Evolutionary conservation across 2,888 invertebrate genomes (phyloP).

Genomic region (Caenorhabditis auriculariae): DNA sequence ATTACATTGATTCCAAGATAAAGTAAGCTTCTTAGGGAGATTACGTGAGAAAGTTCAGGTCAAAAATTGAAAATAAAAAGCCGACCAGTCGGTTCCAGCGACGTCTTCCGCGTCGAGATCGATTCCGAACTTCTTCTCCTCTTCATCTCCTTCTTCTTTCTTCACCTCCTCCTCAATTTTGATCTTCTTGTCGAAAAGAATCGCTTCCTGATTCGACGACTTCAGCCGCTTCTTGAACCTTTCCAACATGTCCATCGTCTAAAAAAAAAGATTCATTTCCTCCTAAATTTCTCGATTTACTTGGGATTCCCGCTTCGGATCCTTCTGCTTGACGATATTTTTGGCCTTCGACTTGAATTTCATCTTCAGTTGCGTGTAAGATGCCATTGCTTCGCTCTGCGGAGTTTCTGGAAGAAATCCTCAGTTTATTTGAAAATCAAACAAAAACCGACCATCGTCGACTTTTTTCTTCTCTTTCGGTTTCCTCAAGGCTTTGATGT

Average conservation of each 20-base stretch:
- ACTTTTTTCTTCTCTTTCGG: constrained; percentile 55
- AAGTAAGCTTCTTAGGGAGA: no score
- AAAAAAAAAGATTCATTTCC: constrained; percentile 26
- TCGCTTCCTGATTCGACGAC: constrained; percentile 63
- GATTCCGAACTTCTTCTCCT: constrained; percentile 63
- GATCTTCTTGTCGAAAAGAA: constrained; percentile 64
- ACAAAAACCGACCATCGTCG: constrained; percentile 2
- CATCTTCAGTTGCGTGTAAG: constrained; percentile 48
- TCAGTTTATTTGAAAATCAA: neutral
- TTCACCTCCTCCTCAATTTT: constrained; percentile 45
- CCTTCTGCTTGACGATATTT: constrained; percentile 49
- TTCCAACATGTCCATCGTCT: constrained; percentile 78
- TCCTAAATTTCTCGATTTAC: constrained; percentile 14
- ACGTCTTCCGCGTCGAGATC: constrained; percentile 63
- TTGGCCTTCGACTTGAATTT: constrained; percentile 54
- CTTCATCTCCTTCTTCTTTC: constrained; percentile 25
- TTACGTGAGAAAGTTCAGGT: neutral
- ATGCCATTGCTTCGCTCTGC: constrained; percentile 51
- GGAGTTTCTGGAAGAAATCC: constrained; percentile 35
- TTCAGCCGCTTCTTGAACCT: constrained; percentile 74
- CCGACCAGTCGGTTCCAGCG: constrained; percentile 43
- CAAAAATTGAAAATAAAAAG: constrained; percentile 1
- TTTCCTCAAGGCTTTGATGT: constrained; percentile 55
- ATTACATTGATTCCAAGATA: neutral
- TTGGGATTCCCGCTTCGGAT: constrained; percentile 53